These are phyloP conservation scores for Tenthredo amoena DNA, from an alignment of 2,888 invertebrate species.

Conservation along the genomic window DNA sequence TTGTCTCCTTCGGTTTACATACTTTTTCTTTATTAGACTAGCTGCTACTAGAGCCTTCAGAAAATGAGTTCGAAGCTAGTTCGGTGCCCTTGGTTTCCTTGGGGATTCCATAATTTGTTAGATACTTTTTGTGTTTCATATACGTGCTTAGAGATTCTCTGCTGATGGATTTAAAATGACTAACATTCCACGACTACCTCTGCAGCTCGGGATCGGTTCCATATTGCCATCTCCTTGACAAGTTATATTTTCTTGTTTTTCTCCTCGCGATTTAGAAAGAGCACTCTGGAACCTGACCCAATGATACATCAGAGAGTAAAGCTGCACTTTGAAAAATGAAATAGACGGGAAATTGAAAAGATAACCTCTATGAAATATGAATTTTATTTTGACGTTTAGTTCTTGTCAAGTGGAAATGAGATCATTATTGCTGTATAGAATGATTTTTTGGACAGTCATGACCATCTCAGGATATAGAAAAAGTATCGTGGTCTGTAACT, in stretches of 20 bases:
- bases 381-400: too few species aligned
- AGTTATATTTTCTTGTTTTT: neutral
- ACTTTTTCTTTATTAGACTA: slow-evolving; percentile 9
- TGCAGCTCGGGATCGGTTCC: neutral
- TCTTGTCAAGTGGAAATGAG: neutral
- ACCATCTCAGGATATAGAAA: neutral
- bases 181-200: neutral
- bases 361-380: neutral
- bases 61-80: neutral
- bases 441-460: neutral
- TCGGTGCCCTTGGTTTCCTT: neutral
- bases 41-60: neutral
- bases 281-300: neutral
- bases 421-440: neutral
- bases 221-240: neutral
- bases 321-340: neutral
- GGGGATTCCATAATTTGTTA: neutral
- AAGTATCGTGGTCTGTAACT: neutral
- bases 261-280: neutral
- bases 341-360: neutral
- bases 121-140: neutral
- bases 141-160: neutral
- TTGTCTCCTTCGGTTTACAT: neutral
- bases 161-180: neutral
- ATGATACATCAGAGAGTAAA: neutral